Evolutionary conservation across 1,140 invertebrate genomes (phyloP).

Genomic region (Halictus rubicundus): DNA sequence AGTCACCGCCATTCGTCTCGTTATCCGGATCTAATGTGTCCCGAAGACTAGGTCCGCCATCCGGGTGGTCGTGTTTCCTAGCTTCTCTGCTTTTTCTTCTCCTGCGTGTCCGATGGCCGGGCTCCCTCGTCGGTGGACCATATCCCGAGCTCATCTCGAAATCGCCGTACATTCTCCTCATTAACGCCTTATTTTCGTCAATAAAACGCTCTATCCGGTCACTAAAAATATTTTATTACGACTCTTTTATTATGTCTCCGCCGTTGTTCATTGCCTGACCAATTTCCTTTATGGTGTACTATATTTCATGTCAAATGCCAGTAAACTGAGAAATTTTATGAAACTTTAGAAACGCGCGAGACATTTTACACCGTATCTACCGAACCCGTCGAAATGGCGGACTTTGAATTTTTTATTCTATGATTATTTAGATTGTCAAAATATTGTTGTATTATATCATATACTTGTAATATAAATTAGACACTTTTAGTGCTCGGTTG

Average conservation of each 20-base stretch:
- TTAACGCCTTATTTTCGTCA: conserved; percentile 95
- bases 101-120: conserved; percentile 75
- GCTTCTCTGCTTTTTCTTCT: conserved; percentile 66
- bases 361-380: too few relatives aligned
- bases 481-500: too few relatives aligned
- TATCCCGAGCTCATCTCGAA: conserved; percentile 85
- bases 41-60: conserved; percentile 77
- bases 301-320: not conserved
- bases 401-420: too few relatives aligned
- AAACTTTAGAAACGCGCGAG: too few relatives aligned
- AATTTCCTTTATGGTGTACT: not conserved
- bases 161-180: conserved; percentile 95
- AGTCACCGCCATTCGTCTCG: conserved; percentile 75
- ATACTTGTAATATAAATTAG: too few relatives aligned
- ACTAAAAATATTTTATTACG: conserved; percentile 81
- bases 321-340: too few relatives aligned
- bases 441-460: too few relatives aligned
- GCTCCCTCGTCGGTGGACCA: conserved; percentile 79
- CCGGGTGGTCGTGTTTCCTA: conserved; percentile 76
- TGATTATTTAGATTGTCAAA: too few relatives aligned
- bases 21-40: conserved; percentile 45
- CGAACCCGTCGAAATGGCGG: too few relatives aligned
- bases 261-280: not conserved
- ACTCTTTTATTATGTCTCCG: not conserved
- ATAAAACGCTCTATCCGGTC: conserved; percentile 94